Conservation (phyloP, 2,113 vertebrate species). For the Eurystomus gularis region DNA sequence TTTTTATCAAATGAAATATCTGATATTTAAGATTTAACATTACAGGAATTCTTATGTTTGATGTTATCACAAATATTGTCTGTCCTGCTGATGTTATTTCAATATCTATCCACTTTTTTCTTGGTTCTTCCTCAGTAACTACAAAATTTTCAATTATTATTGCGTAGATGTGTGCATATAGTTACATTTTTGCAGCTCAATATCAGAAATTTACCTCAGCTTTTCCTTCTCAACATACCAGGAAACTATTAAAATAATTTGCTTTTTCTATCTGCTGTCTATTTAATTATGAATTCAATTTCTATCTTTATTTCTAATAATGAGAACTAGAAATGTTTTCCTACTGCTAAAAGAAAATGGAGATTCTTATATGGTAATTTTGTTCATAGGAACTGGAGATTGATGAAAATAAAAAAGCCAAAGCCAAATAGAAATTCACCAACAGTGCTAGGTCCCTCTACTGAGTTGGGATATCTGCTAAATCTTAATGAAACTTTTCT, state of each 20-base stretch:
- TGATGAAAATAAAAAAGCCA: not conserved
- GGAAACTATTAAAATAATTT: not conserved
- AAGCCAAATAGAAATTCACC: not conserved
- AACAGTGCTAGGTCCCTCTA: not conserved
- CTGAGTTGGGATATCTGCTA: not conserved
- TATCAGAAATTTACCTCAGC: not conserved
- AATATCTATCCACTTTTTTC: not conserved
- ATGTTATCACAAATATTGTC: not conserved
- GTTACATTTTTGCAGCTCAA: not conserved
- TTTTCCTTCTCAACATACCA: not conserved
- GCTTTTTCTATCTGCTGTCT: not conserved
- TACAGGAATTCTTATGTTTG: not conserved
- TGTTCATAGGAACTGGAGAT: not conserved
- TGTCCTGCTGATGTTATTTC: not conserved
- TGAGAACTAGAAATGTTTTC: not conserved
- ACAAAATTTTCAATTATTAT: not conserved
- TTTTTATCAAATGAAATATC: not conserved
- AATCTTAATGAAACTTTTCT: not conserved
- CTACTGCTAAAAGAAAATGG: not conserved
- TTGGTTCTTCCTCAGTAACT: not conserved
- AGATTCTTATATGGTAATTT: not conserved
- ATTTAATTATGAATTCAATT: not conserved
- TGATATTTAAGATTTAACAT: not conserved
- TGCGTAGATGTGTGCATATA: not conserved
- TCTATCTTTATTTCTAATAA: not conserved